Percentiles rank a stretch among this genome's conserved stretches.
phyloP scores from a whole-genome alignment of 2,113 vertebrate species.

The Panthera tigris region DNA sequence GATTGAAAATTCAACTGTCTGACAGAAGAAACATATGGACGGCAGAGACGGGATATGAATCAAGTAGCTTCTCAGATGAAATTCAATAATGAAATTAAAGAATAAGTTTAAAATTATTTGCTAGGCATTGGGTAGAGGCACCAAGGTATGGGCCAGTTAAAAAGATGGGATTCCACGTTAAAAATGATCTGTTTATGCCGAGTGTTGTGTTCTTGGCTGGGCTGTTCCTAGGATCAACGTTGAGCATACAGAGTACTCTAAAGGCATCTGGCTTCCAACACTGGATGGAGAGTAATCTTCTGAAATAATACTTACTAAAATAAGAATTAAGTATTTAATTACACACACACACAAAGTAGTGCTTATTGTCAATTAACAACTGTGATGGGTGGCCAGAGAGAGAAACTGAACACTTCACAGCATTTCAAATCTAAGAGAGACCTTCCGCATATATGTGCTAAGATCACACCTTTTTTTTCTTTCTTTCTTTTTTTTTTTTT shows the following conservation, averaged over 20 bases:
- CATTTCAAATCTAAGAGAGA: background rate
- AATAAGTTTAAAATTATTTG: background rate
- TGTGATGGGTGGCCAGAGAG: background rate
- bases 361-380: background rate
- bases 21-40: background rate
- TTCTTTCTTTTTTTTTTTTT: background rate
- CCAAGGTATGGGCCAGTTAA: background rate
- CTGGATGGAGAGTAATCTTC: background rate
- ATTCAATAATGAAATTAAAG: background rate
- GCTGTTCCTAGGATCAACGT: background rate
- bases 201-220: background rate
- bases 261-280: background rate
- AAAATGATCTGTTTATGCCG: too few relatives aligned
- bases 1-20: background rate
- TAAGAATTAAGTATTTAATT: background rate
- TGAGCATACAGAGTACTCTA: background rate
- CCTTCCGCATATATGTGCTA: background rate
- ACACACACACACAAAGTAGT: background rate
- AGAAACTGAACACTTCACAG: background rate
- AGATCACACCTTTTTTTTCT: background rate
- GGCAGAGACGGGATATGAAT: background rate
- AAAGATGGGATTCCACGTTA: background rate
- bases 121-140: background rate
- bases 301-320: background rate
- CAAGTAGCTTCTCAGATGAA: background rate